Percentiles rank a stretch among this genome's conserved stretches.
phyloP scores from a whole-genome alignment of 2,797 vertebrate genomes.

The Sebastes minor region DNA sequence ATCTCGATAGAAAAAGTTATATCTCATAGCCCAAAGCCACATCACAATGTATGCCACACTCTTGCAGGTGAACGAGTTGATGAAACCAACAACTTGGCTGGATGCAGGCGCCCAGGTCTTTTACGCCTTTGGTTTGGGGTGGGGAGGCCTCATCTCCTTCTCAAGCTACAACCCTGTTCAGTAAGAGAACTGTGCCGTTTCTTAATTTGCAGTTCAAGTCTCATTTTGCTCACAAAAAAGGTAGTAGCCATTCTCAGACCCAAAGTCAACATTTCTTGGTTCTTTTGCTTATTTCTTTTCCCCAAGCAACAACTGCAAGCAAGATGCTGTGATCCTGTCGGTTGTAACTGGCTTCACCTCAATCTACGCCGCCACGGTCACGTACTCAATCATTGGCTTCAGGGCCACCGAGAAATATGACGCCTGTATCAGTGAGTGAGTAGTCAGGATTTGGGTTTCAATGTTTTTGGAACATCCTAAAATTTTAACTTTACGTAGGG shows the following conservation, averaged over 20 bases:
- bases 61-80: slow-evolving; percentile 85
- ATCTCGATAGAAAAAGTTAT: neutral
- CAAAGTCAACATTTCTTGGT: neutral
- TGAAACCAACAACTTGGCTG: slow-evolving; percentile 91
- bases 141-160: slow-evolving; percentile 97
- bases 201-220: neutral
- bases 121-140: slow-evolving; percentile 93
- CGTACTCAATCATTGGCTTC: slow-evolving; percentile 97
- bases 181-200: slow-evolving; percentile 79
- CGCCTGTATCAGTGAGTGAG: slow-evolving; percentile 86
- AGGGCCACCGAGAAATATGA: slow-evolving; percentile 91
- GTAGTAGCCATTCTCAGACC: neutral
- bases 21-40: neutral
- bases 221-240: neutral
- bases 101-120: slow-evolving; percentile 96
- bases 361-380: slow-evolving; percentile 89
- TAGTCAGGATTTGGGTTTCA: neutral
- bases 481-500: neutral
- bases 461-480: neutral
- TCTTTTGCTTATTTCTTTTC: neutral
- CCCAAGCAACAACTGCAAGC: slow-evolving; percentile 93
- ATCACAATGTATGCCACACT: neutral
- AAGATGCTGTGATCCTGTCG: slow-evolving; percentile 90
- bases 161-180: slow-evolving; percentile 97
- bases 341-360: slow-evolving; percentile 90